Evolutionary conservation across 2,113 vertebrate species (phyloP), one percentile per base, ranked within the genome.

Genomic region (Gobius niger): DNA sequence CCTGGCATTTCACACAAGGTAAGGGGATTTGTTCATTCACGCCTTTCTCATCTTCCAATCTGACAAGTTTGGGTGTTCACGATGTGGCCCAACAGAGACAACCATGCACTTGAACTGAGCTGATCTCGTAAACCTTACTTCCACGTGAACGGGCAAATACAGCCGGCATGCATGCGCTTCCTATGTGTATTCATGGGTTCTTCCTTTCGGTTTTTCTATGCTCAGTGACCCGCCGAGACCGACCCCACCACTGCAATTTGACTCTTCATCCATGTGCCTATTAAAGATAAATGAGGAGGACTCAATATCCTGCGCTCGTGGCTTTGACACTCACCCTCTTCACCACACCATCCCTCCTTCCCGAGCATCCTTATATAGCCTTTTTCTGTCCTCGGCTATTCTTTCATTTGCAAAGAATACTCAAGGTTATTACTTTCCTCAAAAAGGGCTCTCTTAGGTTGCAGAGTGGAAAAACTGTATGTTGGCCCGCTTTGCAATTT

Each of bases 221-320:
- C 61, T 83, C 72, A 51, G 60, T 79, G 90, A 84, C 82, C 78
- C 44, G 63, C 66, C 85, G 68, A 66, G 77, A 70, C 67, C 80
- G 80, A 87, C 81, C 85, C 72, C 59, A 59, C 80, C 70, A 76
- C 76, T 84, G 60, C 71, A 73, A 71, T 84, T 83, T 77, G 76
- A 81, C 81, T 83, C 47, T 61, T 78, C 73, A 71, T 86, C 76
- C 72, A 77, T 81, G 76, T 73, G 83, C 65, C 40, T 70, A 91
- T 92, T 77, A 90, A 90, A 90, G 70, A 89, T 88, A 77, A 71
- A 90, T 88, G 83, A 90, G 85, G 83, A 61, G 44, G 76, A 78
- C 80, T 89, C 74, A 80, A 77, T 85, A 87, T 77, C 82, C 76
- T 74, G 10, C 6, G 60, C 80, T 80, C 74, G 65, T 80, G 73